Base-by-base conservation (phyloP, 2,113 vertebrate species). In the Chaetura pelagica region DNA sequence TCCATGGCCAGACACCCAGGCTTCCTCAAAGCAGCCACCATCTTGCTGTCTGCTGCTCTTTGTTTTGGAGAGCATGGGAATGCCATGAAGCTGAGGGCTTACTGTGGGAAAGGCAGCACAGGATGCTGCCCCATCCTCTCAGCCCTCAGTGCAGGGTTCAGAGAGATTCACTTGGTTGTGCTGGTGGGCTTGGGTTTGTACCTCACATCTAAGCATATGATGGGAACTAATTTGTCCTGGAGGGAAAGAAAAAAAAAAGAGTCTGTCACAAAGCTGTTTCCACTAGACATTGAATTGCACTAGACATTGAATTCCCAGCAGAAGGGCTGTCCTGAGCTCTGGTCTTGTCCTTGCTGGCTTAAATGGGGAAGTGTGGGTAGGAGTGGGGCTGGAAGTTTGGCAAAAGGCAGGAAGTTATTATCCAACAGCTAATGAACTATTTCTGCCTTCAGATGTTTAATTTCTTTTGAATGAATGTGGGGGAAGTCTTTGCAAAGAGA, bases 51-150 rank as follows among this genome's bases (percentile, higher is more conserved):
- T 30, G 44, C 11, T 34, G 30, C 8, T n/a, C 48, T 76, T 66
- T 19, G 10, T 42, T 59, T 34, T 23, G 6, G n/a, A 32, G 38
- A 48, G 34, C 15, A 2, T 2, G 34, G 78, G 23, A 34, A 46
- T 15, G 9, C 29, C 29, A 13, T 29, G 64, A 30, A 32, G 38
- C 7, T 22, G 0, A 0, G 49, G 42, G 13, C 30, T 82, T 8
- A 0, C 2, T 1, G 4, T 30, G 51, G 63, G 42, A 44, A 58
- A 17, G 63, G 51, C 78, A 27, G 9, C 17, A 2, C 2, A 1
- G 26, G 34, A 14, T 27, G 5, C 19, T 32, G 38, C 16, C 19
- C 38, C 4, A 0, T 52, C 46, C 71, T 40, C 27, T 30, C 34
- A 71, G 51, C 30, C 44, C 42, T 46, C 35, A 1, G 69, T 17